A percentile compares a stretch with the other conserved stretches of the same genome.
Conservation (phyloP, 1,140 invertebrate species). For the Zaprionus inermis region DNA sequence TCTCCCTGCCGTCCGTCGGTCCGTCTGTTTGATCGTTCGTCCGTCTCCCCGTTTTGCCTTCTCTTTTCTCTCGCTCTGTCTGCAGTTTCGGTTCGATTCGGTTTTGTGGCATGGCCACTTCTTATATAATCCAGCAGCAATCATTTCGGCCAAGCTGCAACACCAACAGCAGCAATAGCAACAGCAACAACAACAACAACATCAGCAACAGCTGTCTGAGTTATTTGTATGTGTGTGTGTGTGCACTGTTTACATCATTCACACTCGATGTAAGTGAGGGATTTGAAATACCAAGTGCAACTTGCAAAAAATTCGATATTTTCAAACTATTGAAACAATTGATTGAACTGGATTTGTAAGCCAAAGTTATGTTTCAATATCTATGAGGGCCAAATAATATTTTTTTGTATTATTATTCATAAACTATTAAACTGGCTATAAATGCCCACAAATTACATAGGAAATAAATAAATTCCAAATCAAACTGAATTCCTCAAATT, state of each 20-base stretch:
- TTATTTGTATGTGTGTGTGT: constrained; percentile 36
- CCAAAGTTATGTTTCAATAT: too few relatives aligned
- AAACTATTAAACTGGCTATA: too few relatives aligned
- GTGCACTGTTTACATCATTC: constrained; percentile 62
- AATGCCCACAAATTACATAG: too few relatives aligned
- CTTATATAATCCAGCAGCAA: constrained; percentile 78
- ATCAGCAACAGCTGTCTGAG: constrained; percentile 51
- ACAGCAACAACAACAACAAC: constrained; percentile 43
- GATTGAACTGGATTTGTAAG: too few relatives aligned
- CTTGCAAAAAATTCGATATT: background rate
- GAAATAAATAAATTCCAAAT: too few relatives aligned
- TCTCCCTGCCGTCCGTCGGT: background rate
- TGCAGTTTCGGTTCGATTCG: constrained; percentile 36
- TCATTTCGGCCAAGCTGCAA: constrained; percentile 78
- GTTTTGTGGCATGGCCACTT: constrained; percentile 79
- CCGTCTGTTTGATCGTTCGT: background rate
- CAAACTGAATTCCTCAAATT: too few relatives aligned
- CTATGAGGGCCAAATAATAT: too few relatives aligned
- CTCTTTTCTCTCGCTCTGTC: constrained; percentile 47
- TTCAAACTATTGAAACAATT: too few relatives aligned
- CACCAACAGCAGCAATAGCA: constrained; percentile 41
- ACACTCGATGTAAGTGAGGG: constrained; percentile 31
- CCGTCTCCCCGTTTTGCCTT: constrained; percentile 15
- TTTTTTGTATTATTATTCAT: too few relatives aligned
- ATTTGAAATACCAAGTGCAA: constrained; percentile 15